Base-by-base conservation (phyloP, 2,797 vertebrate genomes). In the Allobates femoralis region DNA sequence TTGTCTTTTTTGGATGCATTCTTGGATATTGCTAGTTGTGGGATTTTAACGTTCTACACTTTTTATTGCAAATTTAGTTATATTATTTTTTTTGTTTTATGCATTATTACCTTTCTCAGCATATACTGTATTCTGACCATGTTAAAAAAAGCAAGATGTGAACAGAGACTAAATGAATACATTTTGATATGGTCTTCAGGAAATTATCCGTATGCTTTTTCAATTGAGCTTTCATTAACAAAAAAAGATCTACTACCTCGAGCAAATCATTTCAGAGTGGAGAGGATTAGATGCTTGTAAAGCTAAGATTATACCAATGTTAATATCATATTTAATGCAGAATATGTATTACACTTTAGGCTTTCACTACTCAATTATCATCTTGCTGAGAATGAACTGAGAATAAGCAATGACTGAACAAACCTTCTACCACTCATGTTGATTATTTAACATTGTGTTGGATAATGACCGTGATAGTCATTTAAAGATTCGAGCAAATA, bases 251-350 rank as follows among this genome's bases (percentile, higher is more conserved):
- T 18, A 34, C 18, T 69, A 69, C 8, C 66, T 69, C 3, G 19
- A 37, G 66, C 30, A 69, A 4, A 12, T 69, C 1, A 69, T 69
- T 69, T 69, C 8, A 18, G 12, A 34, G 30, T 23, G 18, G 30
- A 69, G 66, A 69, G 66, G 66, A 69, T 69, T 73, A 73, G 69
- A 73, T 73, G 37, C 21, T 73, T 73, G 69, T 46, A 73, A 46
- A 73, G 37, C 69, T n/a, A 46, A 46, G 34, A 46, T 46, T 73
- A 15, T 3, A 26, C 37, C n/a, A 73, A 46, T 46, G 19, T 73
- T 71, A 73, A 73, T 73, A 46, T 73, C 23, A 73, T 46, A n/a
- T 73, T 46, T 73, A 73, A 73, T 73, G 23, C 37, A 73, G 69
- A 14, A 46, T 46, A 46, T 46, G 21, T 73, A 46, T 46, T 73